Evolutionary conservation across 1,140 invertebrate genomes (phyloP).

Genomic region (Drosophila subpulchrella): DNA sequence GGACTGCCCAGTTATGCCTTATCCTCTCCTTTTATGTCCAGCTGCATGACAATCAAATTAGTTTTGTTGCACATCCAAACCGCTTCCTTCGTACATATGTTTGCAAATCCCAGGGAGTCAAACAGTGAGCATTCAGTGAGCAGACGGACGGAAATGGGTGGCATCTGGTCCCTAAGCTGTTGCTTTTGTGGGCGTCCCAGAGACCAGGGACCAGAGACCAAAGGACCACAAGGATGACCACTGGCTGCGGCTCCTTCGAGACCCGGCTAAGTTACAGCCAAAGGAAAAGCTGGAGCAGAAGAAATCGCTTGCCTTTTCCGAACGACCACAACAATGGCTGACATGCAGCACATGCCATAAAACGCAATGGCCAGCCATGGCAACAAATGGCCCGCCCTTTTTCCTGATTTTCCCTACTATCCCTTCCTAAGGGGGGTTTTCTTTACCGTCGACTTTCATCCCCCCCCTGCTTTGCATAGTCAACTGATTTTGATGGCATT

Average conservation of each 20-base stretch:
- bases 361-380: slow-evolving; percentile 73
- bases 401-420: background rate
- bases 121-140: slow-evolving; percentile 6
- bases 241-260: slow-evolving; percentile 36
- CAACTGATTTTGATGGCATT: slow-evolving; percentile 81
- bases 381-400: slow-evolving; percentile 56
- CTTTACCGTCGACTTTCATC: background rate
- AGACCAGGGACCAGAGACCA: slow-evolving; percentile 5
- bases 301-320: slow-evolving; percentile 47
- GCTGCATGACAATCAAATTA: slow-evolving; percentile 48
- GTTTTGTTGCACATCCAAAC: slow-evolving; percentile 41
- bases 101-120: slow-evolving; percentile 27
- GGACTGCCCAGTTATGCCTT: slow-evolving; percentile 19
- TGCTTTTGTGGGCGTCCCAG: slow-evolving; percentile 23
- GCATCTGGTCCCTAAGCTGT: slow-evolving; percentile 35
- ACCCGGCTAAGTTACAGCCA: slow-evolving; percentile 50
- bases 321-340: slow-evolving; percentile 73
- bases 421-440: background rate
- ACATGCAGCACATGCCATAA: slow-evolving; percentile 75
- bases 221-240: slow-evolving; percentile 14
- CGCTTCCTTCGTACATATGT: slow-evolving; percentile 26
- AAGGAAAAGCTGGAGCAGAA: slow-evolving; percentile 26
- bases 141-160: background rate
- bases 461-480: slow-evolving; percentile 71
- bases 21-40: slow-evolving; percentile 26